Base-by-base conservation (phyloP, 2,888 invertebrate species). In the Drosophila maculinotata region DNA sequence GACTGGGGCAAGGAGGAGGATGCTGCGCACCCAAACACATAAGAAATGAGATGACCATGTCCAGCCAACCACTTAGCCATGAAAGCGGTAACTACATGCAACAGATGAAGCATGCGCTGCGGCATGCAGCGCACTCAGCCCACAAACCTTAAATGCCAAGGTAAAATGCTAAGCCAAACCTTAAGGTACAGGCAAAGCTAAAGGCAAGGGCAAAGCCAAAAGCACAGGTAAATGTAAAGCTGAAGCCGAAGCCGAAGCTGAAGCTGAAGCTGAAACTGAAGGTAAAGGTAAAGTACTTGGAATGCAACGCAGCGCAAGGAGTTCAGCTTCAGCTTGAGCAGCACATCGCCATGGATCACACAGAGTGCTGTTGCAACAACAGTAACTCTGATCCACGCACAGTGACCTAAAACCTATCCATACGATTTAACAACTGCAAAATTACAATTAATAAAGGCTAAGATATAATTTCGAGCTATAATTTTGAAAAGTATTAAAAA, bases 11-110 rank as follows among this genome's bases (percentile, higher is more conserved):
- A 12, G 45, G 57, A 49, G 7, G 52, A 20, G 33, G 28, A 33
- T 31, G 62, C 59, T 52, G 58, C 30, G 74, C 77, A 80, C 69
- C 82, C 76, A 83, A 77, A 76, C 63, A 75, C 65, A 75, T 54
- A 70, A 68, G 53, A 62, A 60, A 63, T 51, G 66, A 71, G 76
- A 82, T 77, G 87, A 79, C 84, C 84, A 83, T 84, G 83, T 84
- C 88, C 83, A 86, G 77, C 69, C 83, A 87, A 84, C 83, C 83
- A 84, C 83, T 84, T 84, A 87, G 86, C 83, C 83, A 83, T 87
- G 83, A 83, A 83, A 83, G 83, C 86, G 88, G 87, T 84, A 82
- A 82, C 81, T 82, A 87, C 81, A 82, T 82, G 87, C 83, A 87
- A 82, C 79, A 87, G 87, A 84, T 87, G 85, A 82, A 84, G 87